Percentiles rank a stretch among this genome's conserved stretches.
Evolutionary conservation across 2,888 invertebrate species (phyloP).

Genomic region (Zonitis immaculata): DNA sequence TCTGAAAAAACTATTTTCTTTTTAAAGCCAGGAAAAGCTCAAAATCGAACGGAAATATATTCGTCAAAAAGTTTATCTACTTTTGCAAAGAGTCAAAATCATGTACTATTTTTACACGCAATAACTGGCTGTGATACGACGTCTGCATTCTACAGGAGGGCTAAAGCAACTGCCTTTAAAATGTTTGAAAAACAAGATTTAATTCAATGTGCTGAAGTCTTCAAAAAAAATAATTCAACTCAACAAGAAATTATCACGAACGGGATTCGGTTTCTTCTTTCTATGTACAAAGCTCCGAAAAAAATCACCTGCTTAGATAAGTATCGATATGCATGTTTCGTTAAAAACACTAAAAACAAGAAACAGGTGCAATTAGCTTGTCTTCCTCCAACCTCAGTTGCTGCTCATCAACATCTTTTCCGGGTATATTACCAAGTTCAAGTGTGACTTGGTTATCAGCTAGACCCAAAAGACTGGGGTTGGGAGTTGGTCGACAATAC

Average conservation of each 20-base stretch:
- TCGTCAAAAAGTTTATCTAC: slow-evolving; percentile 26
- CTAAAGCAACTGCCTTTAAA: slow-evolving; percentile 28
- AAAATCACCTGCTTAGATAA: slow-evolving; percentile 22
- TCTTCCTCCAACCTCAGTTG: slow-evolving; percentile 24
- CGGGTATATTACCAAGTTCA: no score
- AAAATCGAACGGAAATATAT: slow-evolving; percentile 27
- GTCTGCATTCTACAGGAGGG: slow-evolving; percentile 25
- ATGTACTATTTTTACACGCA: slow-evolving; percentile 20
- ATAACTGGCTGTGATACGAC: slow-evolving; percentile 22
- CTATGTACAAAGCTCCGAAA: slow-evolving; percentile 20
- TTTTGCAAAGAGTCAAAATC: slow-evolving; percentile 1
- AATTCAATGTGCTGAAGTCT: slow-evolving; percentile 14
- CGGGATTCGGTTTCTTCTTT: slow-evolving; percentile 21
- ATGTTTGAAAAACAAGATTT: slow-evolving; percentile 25
- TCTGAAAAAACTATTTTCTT: slow-evolving; percentile 26
- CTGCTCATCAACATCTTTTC: slow-evolving; percentile 5
- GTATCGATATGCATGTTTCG: slow-evolving; percentile 24
- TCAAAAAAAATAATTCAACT: slow-evolving; percentile 13
- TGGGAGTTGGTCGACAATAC: no score
- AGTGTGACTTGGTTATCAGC: no score
- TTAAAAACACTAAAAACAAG: slow-evolving; percentile 23
- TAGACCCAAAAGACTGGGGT: no score
- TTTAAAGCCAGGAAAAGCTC: slow-evolving; percentile 30
- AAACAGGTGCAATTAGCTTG: slow-evolving; percentile 24
- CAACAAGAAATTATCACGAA: slow-evolving; percentile 12